Conservation (phyloP, 2,888 invertebrate species). For the Sarcophaga rosellei region DNA sequence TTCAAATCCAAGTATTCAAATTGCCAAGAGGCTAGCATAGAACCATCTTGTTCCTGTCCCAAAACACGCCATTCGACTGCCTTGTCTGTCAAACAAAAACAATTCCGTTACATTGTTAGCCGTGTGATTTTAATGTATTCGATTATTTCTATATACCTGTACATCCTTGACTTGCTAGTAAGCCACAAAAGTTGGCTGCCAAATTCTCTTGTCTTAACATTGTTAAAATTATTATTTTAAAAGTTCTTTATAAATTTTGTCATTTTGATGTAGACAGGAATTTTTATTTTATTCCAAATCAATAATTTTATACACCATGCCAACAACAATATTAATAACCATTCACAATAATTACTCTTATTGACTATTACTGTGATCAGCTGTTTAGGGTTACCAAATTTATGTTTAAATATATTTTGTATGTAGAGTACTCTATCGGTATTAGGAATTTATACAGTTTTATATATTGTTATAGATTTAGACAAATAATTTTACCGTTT, state of each 20-base stretch:
- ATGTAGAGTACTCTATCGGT: too few species aligned
- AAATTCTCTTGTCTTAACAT: slow-evolving; percentile 81
- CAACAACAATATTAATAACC: not conserved
- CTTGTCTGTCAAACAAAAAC: slow-evolving; percentile 81
- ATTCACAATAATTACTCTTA: slow-evolving; percentile 34
- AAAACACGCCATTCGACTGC: slow-evolving; percentile 90
- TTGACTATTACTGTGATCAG: not conserved
- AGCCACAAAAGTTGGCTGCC: slow-evolving; percentile 81
- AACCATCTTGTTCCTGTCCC: slow-evolving; percentile 91
- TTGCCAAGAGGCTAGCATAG: slow-evolving; percentile 87
- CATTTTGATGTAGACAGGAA: slow-evolving; percentile 50
- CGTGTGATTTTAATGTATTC: not conserved
- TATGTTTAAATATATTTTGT: not conserved
- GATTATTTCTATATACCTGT: slow-evolving; percentile 73
- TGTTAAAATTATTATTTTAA: not conserved
- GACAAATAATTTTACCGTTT: too few species aligned
- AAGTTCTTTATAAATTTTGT: not conserved
- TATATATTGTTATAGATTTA: too few species aligned
- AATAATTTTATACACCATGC: slow-evolving; percentile 29
- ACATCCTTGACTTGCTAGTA: slow-evolving; percentile 78
- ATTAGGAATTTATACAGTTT: too few species aligned
- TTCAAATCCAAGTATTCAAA: slow-evolving; percentile 79
- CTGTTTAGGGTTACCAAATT: not conserved
- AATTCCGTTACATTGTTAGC: slow-evolving; percentile 3
- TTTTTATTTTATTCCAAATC: slow-evolving; percentile 42